Base-by-base conservation (phyloP, 2,113 vertebrate species). In the Amphiprion percula region DNA sequence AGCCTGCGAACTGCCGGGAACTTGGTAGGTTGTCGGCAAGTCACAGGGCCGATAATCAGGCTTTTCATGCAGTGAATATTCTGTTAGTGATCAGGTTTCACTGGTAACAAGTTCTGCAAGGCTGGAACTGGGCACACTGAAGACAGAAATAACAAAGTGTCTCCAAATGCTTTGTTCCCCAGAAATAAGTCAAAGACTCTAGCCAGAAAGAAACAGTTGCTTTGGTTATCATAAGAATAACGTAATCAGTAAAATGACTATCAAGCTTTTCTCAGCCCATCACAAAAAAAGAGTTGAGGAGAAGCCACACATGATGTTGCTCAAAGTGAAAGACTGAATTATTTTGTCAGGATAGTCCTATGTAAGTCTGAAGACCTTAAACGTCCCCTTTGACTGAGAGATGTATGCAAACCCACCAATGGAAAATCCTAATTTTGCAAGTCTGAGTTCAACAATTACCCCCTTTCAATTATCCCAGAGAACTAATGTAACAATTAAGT, bases 301-400 rank as follows among this genome's bases (percentile, higher is more conserved):
- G 19, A 49, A 49, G 7, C 47, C 16, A 49, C 15, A 19, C 33
- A 37, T 37, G 17, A 19, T 19, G 16, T 4, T 49, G 17, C 11
- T 68, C 66, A 56, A 68, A 55, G 33, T 55, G 16, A 68, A 68
- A 39, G n/a, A 30, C 12, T 39, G n/a, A 53, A 24, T 17, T 17
- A 16, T 53, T 67, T 26, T 47, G 28, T 15, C 30, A 46, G 4
- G 30, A 49, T 52, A 28, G 64, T n/a, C 64, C 28, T 47, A 23
- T 37, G 28, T 68, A 30, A 54, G 3, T 54, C 53, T 54, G 8
- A 24, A 21, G 1, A 54, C 39, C 23, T 8, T 54, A 37, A 67
- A n/a, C n/a, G 23, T 54, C n/a, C 53, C 49, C 53, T 54, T 54
- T 24, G 33, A 53, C 23, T 67, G 21, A 68, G 30, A 68, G 16